Evolutionary conservation across 2,797 vertebrate species (phyloP), one percentile per base, ranked within the genome.

Genomic region (Neostethus bicornis): DNA sequence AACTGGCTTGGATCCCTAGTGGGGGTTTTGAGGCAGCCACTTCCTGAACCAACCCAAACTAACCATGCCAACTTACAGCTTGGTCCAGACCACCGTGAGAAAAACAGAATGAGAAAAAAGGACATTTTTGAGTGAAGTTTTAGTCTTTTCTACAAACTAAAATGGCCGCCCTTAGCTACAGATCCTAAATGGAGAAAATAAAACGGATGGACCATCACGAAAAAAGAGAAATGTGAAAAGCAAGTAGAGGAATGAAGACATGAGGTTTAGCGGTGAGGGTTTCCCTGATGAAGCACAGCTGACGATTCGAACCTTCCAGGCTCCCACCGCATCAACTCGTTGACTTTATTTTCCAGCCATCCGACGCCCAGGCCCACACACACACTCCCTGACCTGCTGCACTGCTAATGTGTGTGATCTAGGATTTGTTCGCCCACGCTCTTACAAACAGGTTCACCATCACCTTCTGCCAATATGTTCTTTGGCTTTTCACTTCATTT

Each of bases 261-360:
- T 57, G 51, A 76, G 74, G 68, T 77, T 68, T 73, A 62, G 73
- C 13, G 60, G 66, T 35, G 47, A 81, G 81, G 74, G 56, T 81
- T 84, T 83, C 77, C 78, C 85, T 84, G 84, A 84, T 85, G 81
- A 85, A 77, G 75, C 76, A 55, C 77, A 85, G 85, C 85, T 90
- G 85, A 90, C 69, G 12, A 61, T 17, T 73, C 75, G 17, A 78
- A 81, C 77, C 75, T 79, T 58, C 84, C 80, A 69, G 42, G 25
- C 51, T 85, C 76, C 83, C 50, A 77, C 89, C 89, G 83, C 88
- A 91, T 88, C 81, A 88, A 87, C 70, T 70, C 65, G n/a, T 58
- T 70, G 65, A 83, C 83, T 70, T 80, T 87, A 79, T 68, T 77
- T 81, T 85, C 83, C 67, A 84, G 76, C 61, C 44, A 37, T 75